Conservation (phyloP, 1,140 invertebrate genomes). For the Chionoecetes opilio region DNA sequence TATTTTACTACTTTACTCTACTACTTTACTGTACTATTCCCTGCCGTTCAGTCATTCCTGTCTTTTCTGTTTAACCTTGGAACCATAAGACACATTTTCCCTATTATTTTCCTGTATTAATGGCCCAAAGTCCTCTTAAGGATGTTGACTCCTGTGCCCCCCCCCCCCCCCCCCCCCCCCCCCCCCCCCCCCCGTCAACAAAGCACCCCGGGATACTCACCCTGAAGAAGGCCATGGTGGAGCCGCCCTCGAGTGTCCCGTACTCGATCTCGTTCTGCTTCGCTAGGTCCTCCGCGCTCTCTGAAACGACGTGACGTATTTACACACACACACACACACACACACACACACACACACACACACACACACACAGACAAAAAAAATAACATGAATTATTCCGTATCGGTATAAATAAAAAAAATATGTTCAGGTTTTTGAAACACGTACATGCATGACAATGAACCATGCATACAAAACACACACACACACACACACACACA, state of each 20-base stretch:
- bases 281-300: conserved; percentile 96
- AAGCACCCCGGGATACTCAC: conserved; percentile 84
- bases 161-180: background rate
- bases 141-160: no score
- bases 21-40: no score
- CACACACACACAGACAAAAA: background rate
- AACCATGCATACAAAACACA: background rate
- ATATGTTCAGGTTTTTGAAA: no score
- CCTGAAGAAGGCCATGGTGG: conserved; percentile 98
- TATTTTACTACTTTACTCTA: no score
- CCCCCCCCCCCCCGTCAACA: background rate
- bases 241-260: conserved; percentile 95
- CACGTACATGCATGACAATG: no score
- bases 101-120: no score
- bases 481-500: background rate
- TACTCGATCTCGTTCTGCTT: conserved; percentile 97
- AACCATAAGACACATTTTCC: no score
- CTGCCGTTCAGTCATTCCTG: background rate
- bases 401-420: no score
- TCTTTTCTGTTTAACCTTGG: no score
- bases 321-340: no score
- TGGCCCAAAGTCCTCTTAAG: no score
- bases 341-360: background rate
- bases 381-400: no score
- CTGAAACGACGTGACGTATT: conserved; percentile 82